Percentiles rank a stretch among this genome's conserved stretches.
phyloP scores from a whole-genome alignment of 2,797 vertebrate species.

The Limnodromus scolopaceus region DNA sequence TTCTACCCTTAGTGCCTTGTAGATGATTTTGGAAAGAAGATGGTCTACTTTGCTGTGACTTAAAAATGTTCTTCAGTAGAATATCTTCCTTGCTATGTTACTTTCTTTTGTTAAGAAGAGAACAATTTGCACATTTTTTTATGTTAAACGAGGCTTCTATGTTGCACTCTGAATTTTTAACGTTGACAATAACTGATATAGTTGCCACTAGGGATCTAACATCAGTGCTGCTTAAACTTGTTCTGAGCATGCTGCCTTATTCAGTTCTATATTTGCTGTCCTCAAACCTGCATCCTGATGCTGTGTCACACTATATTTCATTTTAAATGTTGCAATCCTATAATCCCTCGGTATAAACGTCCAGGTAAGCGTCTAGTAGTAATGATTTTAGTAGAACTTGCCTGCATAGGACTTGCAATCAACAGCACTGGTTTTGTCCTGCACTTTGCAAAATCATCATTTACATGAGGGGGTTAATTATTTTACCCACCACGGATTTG shows the following conservation, averaged over 20 bases:
- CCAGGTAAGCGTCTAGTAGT: slow-evolving; percentile 73
- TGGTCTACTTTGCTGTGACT: slow-evolving; percentile 85
- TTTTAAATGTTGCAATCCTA: slow-evolving; percentile 41
- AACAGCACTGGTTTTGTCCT: slow-evolving; percentile 80
- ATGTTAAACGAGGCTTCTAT: slow-evolving; percentile 83
- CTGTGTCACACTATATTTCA: slow-evolving; percentile 25
- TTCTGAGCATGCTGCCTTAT: slow-evolving; percentile 87
- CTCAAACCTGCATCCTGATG: slow-evolving; percentile 63
- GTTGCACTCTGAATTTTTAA: slow-evolving; percentile 87
- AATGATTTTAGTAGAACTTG: slow-evolving; percentile 67
- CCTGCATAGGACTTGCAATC: slow-evolving; percentile 73
- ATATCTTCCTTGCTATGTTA: slow-evolving; percentile 88
- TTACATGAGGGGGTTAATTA: slow-evolving; percentile 65
- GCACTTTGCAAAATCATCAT: slow-evolving; percentile 81
- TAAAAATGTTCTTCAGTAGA: slow-evolving; percentile 83
- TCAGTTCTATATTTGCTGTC: slow-evolving; percentile 72
- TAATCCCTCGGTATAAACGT: slow-evolving; percentile 65
- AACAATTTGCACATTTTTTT: slow-evolving; percentile 94
- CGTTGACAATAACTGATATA: slow-evolving; percentile 66
- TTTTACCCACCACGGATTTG: slow-evolving; percentile 80
- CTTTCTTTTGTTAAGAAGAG: slow-evolving; percentile 90
- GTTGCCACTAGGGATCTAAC: slow-evolving; percentile 73
- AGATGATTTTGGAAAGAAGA: slow-evolving; percentile 91
- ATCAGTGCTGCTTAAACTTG: slow-evolving; percentile 83
- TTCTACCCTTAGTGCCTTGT: slow-evolving; percentile 99